Base-by-base conservation (phyloP, 2,797 vertebrate genomes). In the Crenuchus spilurus region DNA sequence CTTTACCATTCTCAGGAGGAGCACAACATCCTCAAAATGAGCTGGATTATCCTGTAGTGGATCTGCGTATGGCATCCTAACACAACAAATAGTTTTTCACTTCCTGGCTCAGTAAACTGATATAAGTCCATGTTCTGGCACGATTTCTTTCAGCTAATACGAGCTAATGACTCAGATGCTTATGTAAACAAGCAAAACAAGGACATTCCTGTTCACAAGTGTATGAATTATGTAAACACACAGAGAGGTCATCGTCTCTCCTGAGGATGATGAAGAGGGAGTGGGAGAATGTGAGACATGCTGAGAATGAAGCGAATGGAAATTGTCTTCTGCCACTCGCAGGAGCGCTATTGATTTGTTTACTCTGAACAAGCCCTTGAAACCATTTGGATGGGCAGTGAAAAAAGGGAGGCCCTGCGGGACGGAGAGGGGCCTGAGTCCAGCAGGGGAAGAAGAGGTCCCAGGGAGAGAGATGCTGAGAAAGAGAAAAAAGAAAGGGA, bases 281-380 rank as follows among this genome's bases (percentile, higher is more conserved):
- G 33, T 10, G 33, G 22, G 39, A 22, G 26, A 57, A 22, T 41
- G 22, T 13, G 18, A 39, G 28, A 54, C 49, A 39, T 16, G 64
- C 18, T 35, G 37, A 22, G 42, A 46, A 68, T 49, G 54, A 6
- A 85, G 87, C 86, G 83, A 85, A 87, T 83, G 81, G 87, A 86
- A 90, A 88, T 87, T 83, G 83, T 84, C 85, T 78, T 83, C 80
- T 82, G 86, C 89, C 81, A 84, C 86, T 87, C 85, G 85, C 90
- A 87, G 88, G 85, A 88, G 87, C 78, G 73, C 80, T 91, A 89
- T 89, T 88, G 89, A 90, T 91, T 88, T 84, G 84, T 86, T 91
- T 82, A 84, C 88, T 91, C 90, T 92, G 88, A 91, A 91, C 85
- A 88, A 88, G 87, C 85, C 87, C 87, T 88, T 88, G 89, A 89